A percentile compares a stretch with the other conserved stretches of the same genome.
phyloP scores from a whole-genome alignment of 2,113 vertebrate genomes.

The Phyllostomus discolor region DNA sequence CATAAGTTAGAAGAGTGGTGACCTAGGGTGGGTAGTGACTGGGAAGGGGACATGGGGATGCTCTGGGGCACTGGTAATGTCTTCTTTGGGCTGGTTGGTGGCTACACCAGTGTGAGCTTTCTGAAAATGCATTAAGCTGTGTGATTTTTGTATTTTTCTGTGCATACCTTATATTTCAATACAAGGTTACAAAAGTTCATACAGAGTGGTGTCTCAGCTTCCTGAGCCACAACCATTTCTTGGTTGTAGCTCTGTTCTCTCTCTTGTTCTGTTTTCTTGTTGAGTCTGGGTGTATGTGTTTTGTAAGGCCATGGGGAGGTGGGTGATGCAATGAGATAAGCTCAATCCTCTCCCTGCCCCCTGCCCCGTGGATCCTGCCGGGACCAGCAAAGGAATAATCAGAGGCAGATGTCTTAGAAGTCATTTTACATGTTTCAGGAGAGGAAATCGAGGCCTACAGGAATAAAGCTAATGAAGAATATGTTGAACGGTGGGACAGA shows the following conservation, averaged over 20 bases:
- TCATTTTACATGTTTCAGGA: not conserved
- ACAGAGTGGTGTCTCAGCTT: not conserved
- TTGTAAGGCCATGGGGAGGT: not conserved
- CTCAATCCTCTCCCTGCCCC: not conserved
- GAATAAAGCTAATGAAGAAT: not conserved
- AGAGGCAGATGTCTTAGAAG: not conserved
- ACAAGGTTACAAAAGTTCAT: not conserved
- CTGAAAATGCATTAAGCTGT: not conserved
- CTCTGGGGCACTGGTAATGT: not conserved
- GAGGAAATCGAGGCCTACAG: not conserved
- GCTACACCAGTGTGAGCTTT: not conserved
- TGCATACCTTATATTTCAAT: not conserved
- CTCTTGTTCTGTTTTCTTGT: not conserved
- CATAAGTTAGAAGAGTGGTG: not conserved
- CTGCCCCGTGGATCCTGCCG: not conserved
- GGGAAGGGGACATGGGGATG: too few relatives aligned
- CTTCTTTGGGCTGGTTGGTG: not conserved
- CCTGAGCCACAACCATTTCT: too few relatives aligned
- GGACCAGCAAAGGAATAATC: not conserved
- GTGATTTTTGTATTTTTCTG: not conserved
- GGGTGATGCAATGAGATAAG: not conserved
- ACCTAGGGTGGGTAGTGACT: not conserved
- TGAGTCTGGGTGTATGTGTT: not conserved
- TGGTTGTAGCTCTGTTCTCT: not conserved
- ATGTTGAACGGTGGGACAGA: not conserved